Evolutionary conservation across 2,113 vertebrate genomes (phyloP), one percentile per base, ranked within the genome.

Genomic region (Mus spicilegus): DNA sequence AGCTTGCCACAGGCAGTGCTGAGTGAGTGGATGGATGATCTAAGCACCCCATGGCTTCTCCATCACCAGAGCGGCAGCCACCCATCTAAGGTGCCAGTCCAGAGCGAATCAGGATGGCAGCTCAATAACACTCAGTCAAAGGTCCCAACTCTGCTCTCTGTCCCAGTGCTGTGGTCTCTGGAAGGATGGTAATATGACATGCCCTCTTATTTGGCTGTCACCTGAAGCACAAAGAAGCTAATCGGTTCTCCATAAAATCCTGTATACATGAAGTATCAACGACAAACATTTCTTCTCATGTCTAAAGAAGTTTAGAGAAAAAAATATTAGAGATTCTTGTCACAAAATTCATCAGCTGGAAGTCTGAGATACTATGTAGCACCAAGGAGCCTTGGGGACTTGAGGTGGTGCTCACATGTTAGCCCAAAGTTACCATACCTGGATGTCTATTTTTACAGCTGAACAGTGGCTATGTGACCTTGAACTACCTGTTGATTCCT

Each of bases 281-380:
- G 93, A 96, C 87, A 87, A 94, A 81, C 89, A 95, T 73, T 84
- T 93, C 80, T 96, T 39, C 75, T 87, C 75, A 86, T 94, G 94
- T 82, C 95, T 77, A 82, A 73, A 56, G 85, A 90, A 84, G 36
- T 4, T 69, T 36, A 69, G 67, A 69, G 65, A 14, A 14, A 58
- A 58, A 14, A 33, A 33, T 33, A 33, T 69, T 33, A 69, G 12
- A 92, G 56, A 82, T 8, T 92, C 80, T 93, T 87, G 92, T 87
- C 89, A 93, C 90, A 20, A 73, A 90, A 67, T 69, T 80, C 36
- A 94, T 87, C 61, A 89, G 42, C 89, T 58, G 73, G 69, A 67
- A 86, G 46, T 67, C 6, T 3, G 28, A 93, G 70, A 46, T 63
- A 28, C 1, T 42, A 17, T 39, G 49, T 49, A 13, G 28, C 72